These are phyloP conservation scores for Gallinago jamesoni DNA, from an alignment of 2,113 vertebrate species.

Conservation along the genomic window DNA sequence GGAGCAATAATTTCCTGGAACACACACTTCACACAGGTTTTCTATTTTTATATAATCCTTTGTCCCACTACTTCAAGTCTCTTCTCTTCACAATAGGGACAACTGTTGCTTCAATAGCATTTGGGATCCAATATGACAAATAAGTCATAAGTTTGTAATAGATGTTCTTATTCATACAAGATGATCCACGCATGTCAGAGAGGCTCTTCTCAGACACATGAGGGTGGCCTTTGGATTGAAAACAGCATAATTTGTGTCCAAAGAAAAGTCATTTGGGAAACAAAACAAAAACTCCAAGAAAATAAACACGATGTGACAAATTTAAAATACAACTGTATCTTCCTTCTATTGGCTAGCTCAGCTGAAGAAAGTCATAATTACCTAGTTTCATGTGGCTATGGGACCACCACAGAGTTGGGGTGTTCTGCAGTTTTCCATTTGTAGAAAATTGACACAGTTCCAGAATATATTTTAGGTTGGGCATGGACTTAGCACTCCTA, in stretches of 20 bases:
- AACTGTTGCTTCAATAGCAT: background rate
- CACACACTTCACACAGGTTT: background rate
- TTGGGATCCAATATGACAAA: background rate
- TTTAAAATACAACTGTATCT: background rate
- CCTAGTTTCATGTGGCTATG: background rate
- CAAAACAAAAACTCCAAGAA: background rate
- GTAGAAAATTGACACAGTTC: background rate
- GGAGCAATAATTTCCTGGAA: background rate
- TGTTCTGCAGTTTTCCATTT: background rate
- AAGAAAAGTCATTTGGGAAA: background rate
- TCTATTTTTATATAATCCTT: background rate
- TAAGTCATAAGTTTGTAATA: background rate
- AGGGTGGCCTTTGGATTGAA: background rate
- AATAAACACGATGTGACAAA: background rate
- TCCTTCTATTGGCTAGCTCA: background rate
- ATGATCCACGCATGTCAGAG: background rate
- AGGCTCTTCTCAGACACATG: background rate
- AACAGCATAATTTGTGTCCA: background rate
- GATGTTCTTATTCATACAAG: background rate
- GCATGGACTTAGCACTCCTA: background rate
- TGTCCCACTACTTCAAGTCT: background rate
- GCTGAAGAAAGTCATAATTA: background rate
- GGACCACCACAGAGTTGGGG: background rate
- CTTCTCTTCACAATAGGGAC: background rate
- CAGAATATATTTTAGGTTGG: background rate